Evolutionary conservation across 2,888 invertebrate species (phyloP).

Genomic region (Deilephila elpenor): DNA sequence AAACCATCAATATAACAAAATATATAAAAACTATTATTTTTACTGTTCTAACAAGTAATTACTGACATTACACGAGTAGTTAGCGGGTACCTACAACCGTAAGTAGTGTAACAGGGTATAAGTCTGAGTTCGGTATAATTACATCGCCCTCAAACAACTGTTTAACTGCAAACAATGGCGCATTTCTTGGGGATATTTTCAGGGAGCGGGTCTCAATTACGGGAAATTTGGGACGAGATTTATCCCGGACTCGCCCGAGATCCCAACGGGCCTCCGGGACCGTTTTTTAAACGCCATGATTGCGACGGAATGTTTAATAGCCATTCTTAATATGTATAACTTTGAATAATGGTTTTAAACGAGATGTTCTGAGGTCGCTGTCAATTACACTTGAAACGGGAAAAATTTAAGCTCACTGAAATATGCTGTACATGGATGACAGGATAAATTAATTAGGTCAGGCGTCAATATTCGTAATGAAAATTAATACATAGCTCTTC

Average conservation of each 20-base stretch:
- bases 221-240: slow-evolving; percentile 50
- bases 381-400: background rate
- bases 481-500: too few species aligned
- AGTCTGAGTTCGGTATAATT: background rate
- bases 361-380: background rate
- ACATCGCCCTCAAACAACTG: background rate
- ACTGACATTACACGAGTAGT: too few species aligned
- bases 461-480: too few species aligned
- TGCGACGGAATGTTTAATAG: background rate
- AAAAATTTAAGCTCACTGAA: too few species aligned
- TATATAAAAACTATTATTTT: too few species aligned
- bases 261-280: background rate
- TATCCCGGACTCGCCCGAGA: slow-evolving; percentile 26
- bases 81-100: background rate
- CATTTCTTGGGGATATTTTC: slow-evolving; percentile 48
- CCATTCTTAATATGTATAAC: background rate
- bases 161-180: slow-evolving; percentile 49
- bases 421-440: too few species aligned
- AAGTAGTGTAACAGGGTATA: background rate
- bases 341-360: background rate
- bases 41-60: too few species aligned
- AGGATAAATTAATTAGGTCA: too few species aligned
- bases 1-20: too few species aligned
- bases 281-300: background rate
- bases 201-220: slow-evolving; percentile 57